These are phyloP conservation scores for Drosophila nikananu DNA, from an alignment of 1,140 invertebrate species.

Conservation along the genomic window DNA sequence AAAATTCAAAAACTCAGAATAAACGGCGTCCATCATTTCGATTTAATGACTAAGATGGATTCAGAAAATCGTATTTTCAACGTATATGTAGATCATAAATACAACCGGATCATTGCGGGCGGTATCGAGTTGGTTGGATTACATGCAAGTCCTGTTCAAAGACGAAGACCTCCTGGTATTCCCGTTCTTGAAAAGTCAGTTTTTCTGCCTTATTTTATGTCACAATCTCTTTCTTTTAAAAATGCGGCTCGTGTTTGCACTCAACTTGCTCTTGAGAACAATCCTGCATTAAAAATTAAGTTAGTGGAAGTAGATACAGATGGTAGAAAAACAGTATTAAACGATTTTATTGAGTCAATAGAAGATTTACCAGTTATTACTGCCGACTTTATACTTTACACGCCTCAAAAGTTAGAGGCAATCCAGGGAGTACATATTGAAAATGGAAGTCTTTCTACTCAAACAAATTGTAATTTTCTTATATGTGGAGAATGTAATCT, in stretches of 20 bases:
- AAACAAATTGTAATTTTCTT: slow-evolving; percentile 87
- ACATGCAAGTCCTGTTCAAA: slow-evolving; percentile 92
- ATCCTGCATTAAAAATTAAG: slow-evolving; percentile 89
- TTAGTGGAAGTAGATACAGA: slow-evolving; percentile 87
- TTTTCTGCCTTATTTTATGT: slow-evolving; percentile 90
- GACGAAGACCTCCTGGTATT: slow-evolving; percentile 87
- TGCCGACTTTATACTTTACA: slow-evolving; percentile 85
- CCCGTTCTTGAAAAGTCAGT: slow-evolving; percentile 91
- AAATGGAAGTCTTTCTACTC: slow-evolving; percentile 87
- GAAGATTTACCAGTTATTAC: slow-evolving; percentile 88
- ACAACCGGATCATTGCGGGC: slow-evolving; percentile 88
- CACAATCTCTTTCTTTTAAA: slow-evolving; percentile 73
- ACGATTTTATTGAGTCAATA: slow-evolving; percentile 87
- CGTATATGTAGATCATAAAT: slow-evolving; percentile 73
- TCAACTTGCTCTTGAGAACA: slow-evolving; percentile 93
- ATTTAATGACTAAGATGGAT: slow-evolving; percentile 82
- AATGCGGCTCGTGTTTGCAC: slow-evolving; percentile 82
- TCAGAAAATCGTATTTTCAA: slow-evolving; percentile 81
- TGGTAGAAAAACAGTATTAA: slow-evolving; percentile 85
- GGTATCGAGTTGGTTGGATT: slow-evolving; percentile 94
- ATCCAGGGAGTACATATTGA: slow-evolving; percentile 87
- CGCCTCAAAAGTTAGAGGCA: slow-evolving; percentile 85
- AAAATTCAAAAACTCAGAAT: slow-evolving; percentile 93
- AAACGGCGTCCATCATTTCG: slow-evolving; percentile 89
- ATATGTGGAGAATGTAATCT: slow-evolving; percentile 85